Evolutionary conservation across 1,140 invertebrate species (phyloP).

Genomic region (Drosophila pruinosa): DNA sequence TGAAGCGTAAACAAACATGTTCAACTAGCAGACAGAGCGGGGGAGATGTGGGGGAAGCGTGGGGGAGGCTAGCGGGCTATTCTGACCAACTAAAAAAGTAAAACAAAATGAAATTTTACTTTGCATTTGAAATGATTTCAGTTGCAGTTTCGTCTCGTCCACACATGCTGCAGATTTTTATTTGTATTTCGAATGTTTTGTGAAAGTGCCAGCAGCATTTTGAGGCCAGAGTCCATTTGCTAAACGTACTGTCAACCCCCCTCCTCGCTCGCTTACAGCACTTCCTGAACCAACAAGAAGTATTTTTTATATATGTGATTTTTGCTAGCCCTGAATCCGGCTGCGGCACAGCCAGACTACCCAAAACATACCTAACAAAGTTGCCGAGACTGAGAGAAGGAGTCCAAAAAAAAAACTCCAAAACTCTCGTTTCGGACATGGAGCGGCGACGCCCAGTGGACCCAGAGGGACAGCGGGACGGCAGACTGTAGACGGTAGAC

Average conservation of each 20-base stretch:
- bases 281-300: constrained; percentile 40
- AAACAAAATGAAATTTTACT: constrained; percentile 81
- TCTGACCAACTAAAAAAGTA: constrained; percentile 57
- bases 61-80: neutral
- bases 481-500: neutral
- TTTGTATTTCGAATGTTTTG: constrained; percentile 80
- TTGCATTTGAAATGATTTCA: constrained; percentile 77
- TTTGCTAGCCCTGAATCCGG: constrained; percentile 43
- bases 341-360: constrained; percentile 21
- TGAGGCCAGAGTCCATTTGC: constrained; percentile 74
- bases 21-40: constrained; percentile 62
- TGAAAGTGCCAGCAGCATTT: constrained; percentile 79
- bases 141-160: constrained; percentile 15
- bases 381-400: constrained; percentile 44
- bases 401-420: constrained; percentile 32
- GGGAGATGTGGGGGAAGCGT: constrained; percentile 2
- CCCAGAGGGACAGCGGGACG: constrained; percentile 15
- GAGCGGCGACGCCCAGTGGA: constrained; percentile 13
- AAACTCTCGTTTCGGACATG: constrained; percentile 45
- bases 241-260: constrained; percentile 43
- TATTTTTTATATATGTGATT: constrained; percentile 66
- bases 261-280: constrained; percentile 14
- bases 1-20: constrained; percentile 81
- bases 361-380: constrained; percentile 55
- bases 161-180: constrained; percentile 69